phyloP scores from a whole-genome alignment of 2,888 invertebrate genomes.

The Plagodis pulveraria region DNA sequence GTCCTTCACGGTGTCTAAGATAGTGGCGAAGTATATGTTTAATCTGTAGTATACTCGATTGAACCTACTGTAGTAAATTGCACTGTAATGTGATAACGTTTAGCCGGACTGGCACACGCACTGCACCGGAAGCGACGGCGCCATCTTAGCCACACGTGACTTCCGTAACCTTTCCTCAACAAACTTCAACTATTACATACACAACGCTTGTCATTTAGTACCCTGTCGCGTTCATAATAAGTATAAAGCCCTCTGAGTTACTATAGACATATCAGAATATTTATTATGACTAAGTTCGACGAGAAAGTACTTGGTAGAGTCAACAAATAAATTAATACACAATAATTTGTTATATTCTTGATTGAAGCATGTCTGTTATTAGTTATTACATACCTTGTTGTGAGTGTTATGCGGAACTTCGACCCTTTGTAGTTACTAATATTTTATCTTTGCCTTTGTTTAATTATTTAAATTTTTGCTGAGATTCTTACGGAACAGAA shows the following conservation, averaged over 20 bases:
- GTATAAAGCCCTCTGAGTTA: not conserved
- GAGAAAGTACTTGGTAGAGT: not conserved
- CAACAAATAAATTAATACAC: not conserved
- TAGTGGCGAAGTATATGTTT: no score
- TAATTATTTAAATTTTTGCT: no score
- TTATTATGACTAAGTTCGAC: constrained; percentile 3
- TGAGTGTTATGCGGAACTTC: constrained; percentile 11
- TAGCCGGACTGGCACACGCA: constrained; percentile 31
- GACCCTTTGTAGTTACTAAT: not conserved
- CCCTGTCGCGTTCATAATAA: constrained; percentile 11
- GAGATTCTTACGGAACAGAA: no score
- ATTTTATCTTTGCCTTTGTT: no score
- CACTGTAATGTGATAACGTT: constrained; percentile 1
- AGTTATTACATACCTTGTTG: not conserved
- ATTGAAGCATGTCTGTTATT: constrained; percentile 6
- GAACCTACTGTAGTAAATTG: not conserved
- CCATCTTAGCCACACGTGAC: constrained; percentile 57
- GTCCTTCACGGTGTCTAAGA: no score
- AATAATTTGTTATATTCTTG: constrained; percentile 16
- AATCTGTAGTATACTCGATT: not conserved
- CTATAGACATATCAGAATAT: not conserved
- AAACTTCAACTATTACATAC: constrained; percentile 12
- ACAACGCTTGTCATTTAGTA: not conserved
- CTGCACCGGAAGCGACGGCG: constrained; percentile 49
- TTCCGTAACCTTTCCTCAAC: constrained; percentile 49